Percentiles rank a stretch among this genome's conserved stretches.
Conservation (phyloP, 2,113 vertebrate species). For the Albula glossodonta region DNA sequence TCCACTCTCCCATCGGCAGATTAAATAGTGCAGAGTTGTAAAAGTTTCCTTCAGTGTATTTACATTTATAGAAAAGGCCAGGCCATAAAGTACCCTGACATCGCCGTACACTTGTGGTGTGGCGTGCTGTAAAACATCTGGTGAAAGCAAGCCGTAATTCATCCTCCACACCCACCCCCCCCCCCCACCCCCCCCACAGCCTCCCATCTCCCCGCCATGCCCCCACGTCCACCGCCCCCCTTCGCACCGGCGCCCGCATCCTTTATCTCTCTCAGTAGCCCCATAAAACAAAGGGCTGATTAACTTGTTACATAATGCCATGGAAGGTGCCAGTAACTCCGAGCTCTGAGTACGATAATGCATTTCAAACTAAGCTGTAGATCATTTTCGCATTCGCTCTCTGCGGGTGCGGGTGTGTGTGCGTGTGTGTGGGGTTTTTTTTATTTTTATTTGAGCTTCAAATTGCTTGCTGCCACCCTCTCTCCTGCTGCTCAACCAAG, state of each 20-base stretch:
- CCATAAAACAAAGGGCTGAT: constrained; percentile 38
- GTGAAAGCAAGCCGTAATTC: constrained; percentile 49
- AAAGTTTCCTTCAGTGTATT: constrained; percentile 48
- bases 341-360: constrained; percentile 7
- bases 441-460: not conserved
- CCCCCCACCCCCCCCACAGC: constrained; percentile 38
- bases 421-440: not conserved
- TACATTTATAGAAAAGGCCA: constrained; percentile 53
- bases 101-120: constrained; percentile 49
- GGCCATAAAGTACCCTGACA: constrained; percentile 59
- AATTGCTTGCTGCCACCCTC: not conserved
- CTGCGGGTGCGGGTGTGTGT: not conserved
- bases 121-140: constrained; percentile 52
- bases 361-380: constrained; percentile 26
- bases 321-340: constrained; percentile 18
- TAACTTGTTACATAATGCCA: constrained; percentile 32
- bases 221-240: not conserved
- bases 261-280: constrained; percentile 33
- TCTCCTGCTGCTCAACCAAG: not conserved
- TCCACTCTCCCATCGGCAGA: constrained; percentile 29
- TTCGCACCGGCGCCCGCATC: constrained; percentile 12
- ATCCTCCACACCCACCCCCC: constrained; percentile 41
- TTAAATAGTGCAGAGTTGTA: constrained; percentile 44
- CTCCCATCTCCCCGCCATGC: not conserved
- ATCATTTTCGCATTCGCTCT: constrained; percentile 23